phyloP scores from a whole-genome alignment of 2,797 vertebrate species.

The Decapterus maruadsi region DNA sequence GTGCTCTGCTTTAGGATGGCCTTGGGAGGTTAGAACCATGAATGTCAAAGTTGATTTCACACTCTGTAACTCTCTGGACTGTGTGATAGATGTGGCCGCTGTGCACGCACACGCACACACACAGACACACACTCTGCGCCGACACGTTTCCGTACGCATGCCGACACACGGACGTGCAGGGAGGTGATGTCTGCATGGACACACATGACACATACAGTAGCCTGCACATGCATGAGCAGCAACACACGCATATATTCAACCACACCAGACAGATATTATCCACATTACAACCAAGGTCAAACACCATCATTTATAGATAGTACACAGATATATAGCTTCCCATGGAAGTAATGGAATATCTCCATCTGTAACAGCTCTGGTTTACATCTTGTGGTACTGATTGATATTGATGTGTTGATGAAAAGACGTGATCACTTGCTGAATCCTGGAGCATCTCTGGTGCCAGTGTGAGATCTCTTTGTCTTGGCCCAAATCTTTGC shows the following conservation, averaged over 20 bases:
- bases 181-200: background rate
- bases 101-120: constrained; percentile 12
- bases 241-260: background rate
- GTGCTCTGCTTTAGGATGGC: constrained; percentile 74
- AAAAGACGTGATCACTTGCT: no score
- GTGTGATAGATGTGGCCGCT: constrained; percentile 64
- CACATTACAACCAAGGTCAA: constrained; percentile 41
- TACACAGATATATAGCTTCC: background rate
- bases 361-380: background rate
- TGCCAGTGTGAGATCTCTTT: no score
- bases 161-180: constrained; percentile 12
- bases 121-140: background rate
- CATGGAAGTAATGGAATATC: constrained; percentile 1
- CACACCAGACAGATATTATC: constrained; percentile 31
- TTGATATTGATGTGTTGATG: no score
- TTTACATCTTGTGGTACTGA: no score
- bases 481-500: no score
- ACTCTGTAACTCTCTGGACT: constrained; percentile 73
- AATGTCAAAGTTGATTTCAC: constrained; percentile 84
- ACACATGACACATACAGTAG: background rate
- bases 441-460: no score
- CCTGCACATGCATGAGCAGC: no score
- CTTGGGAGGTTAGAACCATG: constrained; percentile 78
- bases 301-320: constrained; percentile 12
- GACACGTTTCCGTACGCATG: constrained; percentile 22